Percentiles rank a stretch among this genome's conserved stretches.
These are phyloP conservation scores for Mellilla xanthometata DNA, from an alignment of 2,888 invertebrate species.

Conservation along the genomic window DNA sequence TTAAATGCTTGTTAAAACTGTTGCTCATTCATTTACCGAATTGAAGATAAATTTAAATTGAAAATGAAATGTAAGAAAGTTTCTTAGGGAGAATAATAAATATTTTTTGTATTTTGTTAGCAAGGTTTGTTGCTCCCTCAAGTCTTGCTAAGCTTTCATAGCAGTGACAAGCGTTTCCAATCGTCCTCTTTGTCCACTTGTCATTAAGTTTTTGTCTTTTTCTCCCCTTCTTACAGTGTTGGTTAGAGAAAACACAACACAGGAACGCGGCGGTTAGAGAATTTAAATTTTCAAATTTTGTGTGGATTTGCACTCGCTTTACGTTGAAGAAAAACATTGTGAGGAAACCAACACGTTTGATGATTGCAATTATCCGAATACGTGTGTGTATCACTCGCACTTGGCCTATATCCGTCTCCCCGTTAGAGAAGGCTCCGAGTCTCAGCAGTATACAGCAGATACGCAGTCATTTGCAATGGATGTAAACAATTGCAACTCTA, in stretches of 20 bases:
- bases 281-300: too few species aligned
- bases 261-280: too few species aligned
- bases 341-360: too few species aligned
- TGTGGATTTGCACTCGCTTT: too few species aligned
- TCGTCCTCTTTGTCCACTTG: conserved; percentile 78
- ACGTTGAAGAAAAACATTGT: too few species aligned
- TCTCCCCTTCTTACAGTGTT: conserved; percentile 59
- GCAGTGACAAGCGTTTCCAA: conserved; percentile 74
- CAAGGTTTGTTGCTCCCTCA: conserved; percentile 14
- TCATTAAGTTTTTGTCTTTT: conserved; percentile 81
- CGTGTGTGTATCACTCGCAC: too few species aligned
- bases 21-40: conserved; percentile 10
- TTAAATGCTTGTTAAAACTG: conserved; percentile 8
- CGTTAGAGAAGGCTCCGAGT: too few species aligned
- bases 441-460: too few species aligned
- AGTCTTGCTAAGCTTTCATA: conserved; percentile 37
- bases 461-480: too few species aligned
- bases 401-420: too few species aligned
- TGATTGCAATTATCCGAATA: too few species aligned
- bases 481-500: too few species aligned
- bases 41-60: conserved; percentile 6
- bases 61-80: neutral
- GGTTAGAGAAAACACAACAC: conserved; percentile 45
- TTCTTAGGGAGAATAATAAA: neutral
- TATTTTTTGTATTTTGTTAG: conserved; percentile 1